Evolutionary conservation across 1,140 invertebrate species (phyloP).

Genomic region (Pogonognathellus flavescens): DNA sequence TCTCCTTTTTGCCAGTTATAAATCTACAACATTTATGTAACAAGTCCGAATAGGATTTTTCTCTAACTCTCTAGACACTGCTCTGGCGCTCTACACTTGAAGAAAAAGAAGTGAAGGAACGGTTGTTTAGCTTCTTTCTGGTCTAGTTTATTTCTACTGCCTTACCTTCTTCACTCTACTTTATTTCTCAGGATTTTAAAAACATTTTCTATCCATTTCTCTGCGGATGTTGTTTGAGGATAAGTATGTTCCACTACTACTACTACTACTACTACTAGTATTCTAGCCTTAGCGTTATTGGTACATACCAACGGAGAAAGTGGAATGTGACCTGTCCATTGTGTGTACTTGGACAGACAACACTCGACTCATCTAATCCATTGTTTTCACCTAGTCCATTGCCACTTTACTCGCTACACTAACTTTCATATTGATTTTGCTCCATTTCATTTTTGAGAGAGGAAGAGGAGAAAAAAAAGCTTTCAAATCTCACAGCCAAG

Average conservation of each 20-base stretch:
- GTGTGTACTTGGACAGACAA: not conserved
- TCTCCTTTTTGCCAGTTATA: not conserved
- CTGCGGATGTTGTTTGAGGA: not conserved
- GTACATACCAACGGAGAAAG: not conserved
- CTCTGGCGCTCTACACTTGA: not conserved
- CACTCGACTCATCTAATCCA: slow-evolving; percentile 27
- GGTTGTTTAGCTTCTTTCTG: slow-evolving; percentile 21
- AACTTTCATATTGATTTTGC: slow-evolving; percentile 50
- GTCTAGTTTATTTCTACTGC: slow-evolving; percentile 18
- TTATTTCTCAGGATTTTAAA: slow-evolving; percentile 38
- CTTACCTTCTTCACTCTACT: slow-evolving; percentile 10
- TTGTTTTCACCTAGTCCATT: slow-evolving; percentile 42
- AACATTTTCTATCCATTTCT: slow-evolving; percentile 29
- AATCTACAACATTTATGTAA: slow-evolving; percentile 21
- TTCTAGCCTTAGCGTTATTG: no score
- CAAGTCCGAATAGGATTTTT: slow-evolving; percentile 12
- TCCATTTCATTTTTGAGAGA: slow-evolving; percentile 49
- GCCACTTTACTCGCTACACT: slow-evolving; percentile 43
- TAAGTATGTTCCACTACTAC: not conserved
- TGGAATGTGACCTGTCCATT: slow-evolving; percentile 23
- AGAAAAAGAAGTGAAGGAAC: not conserved
- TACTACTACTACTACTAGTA: no score
- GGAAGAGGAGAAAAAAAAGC: slow-evolving; percentile 42
- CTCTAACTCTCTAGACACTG: slow-evolving; percentile 9
- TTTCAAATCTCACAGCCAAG: slow-evolving; percentile 42